Percentiles rank a stretch among this genome's conserved stretches.
Evolutionary conservation across 1,140 invertebrate species (phyloP).

Genomic region (Stegodyphus mimosarum): DNA sequence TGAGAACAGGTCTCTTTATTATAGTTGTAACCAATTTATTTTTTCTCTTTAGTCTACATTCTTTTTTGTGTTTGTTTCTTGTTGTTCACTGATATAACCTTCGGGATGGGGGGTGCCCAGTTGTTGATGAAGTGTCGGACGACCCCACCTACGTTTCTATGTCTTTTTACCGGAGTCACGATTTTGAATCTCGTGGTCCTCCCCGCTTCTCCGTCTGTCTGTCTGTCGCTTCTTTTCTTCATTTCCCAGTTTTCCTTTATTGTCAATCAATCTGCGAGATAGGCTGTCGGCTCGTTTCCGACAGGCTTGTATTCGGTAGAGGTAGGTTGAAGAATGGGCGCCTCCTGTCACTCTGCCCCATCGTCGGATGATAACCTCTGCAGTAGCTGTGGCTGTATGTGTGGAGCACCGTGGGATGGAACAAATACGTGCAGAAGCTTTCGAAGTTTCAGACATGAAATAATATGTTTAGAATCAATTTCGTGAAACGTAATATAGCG

Average conservation of each 20-base stretch:
- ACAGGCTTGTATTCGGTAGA: not conserved
- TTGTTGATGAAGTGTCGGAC: conserved; percentile 2
- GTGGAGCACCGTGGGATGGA: no score
- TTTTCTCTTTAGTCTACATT: not conserved
- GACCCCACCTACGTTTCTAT: not conserved
- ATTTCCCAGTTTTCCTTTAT: not conserved
- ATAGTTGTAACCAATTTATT: not conserved
- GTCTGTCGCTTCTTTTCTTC: not conserved
- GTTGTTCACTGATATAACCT: no score
- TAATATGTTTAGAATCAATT: no score
- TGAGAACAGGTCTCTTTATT: not conserved
- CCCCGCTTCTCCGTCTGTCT: not conserved
- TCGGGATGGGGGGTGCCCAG: not conserved
- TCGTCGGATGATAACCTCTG: no score
- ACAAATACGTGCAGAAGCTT: no score
- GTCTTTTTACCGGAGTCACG: not conserved
- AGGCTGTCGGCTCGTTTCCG: not conserved
- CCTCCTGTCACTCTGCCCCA: no score
- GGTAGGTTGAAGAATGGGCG: no score
- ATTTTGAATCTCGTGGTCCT: not conserved
- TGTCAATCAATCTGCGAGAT: not conserved
- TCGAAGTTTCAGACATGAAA: no score
- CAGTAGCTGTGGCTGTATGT: no score
- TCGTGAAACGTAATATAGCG: no score
- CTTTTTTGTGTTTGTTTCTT: not conserved